Conservation (phyloP, 1,140 invertebrate genomes). For the Triops cancriformis region DNA sequence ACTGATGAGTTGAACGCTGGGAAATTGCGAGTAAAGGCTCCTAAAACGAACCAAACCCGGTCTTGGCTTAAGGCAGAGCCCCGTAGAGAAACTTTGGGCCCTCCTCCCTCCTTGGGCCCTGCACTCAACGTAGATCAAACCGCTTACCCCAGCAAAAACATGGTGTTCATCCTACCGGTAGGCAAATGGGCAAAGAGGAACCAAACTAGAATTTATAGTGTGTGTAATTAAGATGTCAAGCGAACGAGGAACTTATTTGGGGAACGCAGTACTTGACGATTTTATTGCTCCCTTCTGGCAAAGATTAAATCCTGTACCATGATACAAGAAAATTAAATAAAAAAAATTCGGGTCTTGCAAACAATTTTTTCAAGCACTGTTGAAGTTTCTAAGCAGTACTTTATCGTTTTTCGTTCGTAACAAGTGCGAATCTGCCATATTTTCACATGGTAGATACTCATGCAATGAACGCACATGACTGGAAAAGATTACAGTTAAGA, state of each 20-base stretch:
- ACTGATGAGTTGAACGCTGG: background rate
- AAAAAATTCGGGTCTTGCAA: background rate
- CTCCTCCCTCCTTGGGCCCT: background rate
- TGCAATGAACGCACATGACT: background rate
- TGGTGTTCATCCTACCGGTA: background rate
- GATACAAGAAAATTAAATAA: background rate
- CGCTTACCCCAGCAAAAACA: background rate
- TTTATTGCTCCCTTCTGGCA: slow-evolving; percentile 13
- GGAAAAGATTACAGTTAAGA: background rate
- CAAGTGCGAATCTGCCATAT: background rate
- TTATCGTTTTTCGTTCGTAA: background rate
- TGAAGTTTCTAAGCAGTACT: background rate
- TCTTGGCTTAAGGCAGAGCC: background rate
- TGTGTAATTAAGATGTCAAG: background rate
- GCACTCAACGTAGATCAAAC: background rate
- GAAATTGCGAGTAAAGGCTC: slow-evolving; percentile 13
- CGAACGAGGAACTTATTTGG: background rate
- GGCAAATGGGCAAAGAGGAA: background rate
- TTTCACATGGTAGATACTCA: background rate
- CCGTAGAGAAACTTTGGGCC: background rate
- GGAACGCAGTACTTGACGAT: background rate
- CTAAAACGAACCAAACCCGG: background rate
- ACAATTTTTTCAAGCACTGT: background rate
- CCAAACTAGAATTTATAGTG: background rate
- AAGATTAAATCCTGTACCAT: background rate